Percentiles rank a stretch among this genome's conserved stretches.
phyloP scores from a whole-genome alignment of 1,140 invertebrate species.

The Copidosoma floridanum region DNA sequence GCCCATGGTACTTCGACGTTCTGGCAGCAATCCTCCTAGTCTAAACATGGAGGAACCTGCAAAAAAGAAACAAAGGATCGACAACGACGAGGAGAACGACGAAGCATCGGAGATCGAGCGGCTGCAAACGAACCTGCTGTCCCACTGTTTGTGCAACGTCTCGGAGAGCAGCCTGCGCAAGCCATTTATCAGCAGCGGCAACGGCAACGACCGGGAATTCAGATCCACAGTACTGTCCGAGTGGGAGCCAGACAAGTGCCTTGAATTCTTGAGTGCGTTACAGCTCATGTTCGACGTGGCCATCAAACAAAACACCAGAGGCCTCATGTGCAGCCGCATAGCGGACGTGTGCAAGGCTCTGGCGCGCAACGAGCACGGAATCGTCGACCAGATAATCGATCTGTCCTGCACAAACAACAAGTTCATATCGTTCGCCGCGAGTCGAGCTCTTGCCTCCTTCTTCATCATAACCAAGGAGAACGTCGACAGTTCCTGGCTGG shows the following conservation, averaged over 20 bases:
- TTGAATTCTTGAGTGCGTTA: constrained; percentile 78
- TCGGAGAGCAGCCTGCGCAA: constrained; percentile 67
- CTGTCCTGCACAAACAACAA: constrained; percentile 74
- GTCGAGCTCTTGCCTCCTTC: constrained; percentile 77
- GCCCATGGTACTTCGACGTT: constrained; percentile 48
- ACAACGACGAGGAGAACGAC: constrained; percentile 53
- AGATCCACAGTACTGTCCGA: constrained; percentile 62
- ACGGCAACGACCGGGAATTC: constrained; percentile 55
- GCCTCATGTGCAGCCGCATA: constrained; percentile 75
- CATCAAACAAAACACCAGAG: constrained; percentile 77
- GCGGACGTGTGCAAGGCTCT: constrained; percentile 77
- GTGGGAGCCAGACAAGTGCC: constrained; percentile 69
- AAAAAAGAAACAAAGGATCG: constrained; percentile 72
- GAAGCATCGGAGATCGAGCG: constrained; percentile 55
- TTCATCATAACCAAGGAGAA: constrained; percentile 79
- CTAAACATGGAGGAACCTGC: constrained; percentile 66
- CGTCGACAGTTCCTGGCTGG: constrained; percentile 74
- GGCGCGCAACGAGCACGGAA: constrained; percentile 74
- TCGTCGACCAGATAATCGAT: constrained; percentile 80
- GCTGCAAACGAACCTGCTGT: constrained; percentile 65
- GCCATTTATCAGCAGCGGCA: constrained; percentile 66
- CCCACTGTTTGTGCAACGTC: constrained; percentile 76
- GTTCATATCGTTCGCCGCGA: constrained; percentile 77
- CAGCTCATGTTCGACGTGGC: constrained; percentile 82
- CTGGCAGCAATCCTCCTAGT: constrained; percentile 35